A percentile compares a stretch with the other conserved stretches of the same genome.
Conservation (phyloP, 2,113 vertebrate species). For the Prinia subflava region DNA sequence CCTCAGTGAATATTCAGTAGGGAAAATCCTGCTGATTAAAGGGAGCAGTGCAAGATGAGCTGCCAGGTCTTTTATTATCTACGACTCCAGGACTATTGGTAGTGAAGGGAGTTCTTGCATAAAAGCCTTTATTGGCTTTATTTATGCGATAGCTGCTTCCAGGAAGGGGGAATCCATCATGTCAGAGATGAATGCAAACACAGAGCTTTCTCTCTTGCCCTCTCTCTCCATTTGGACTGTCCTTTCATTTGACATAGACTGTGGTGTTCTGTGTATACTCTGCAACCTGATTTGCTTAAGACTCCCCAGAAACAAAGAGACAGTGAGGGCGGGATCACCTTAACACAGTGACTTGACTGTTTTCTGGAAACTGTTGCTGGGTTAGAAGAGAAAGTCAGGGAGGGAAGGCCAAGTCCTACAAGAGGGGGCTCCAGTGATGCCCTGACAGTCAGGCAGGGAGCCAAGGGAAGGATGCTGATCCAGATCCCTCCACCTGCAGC, state of each 20-base stretch:
- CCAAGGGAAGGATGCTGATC: background rate
- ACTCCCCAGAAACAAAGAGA: conserved; percentile 4
- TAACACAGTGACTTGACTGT: conserved; percentile 36
- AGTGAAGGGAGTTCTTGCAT: conserved; percentile 28
- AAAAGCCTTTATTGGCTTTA: conserved; percentile 40
- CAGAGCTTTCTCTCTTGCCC: conserved; percentile 16
- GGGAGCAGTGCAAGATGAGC: background rate
- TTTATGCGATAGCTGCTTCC: conserved; percentile 50
- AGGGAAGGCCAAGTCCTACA: background rate
- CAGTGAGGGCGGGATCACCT: background rate
- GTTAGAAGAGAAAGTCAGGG: background rate
- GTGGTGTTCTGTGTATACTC: background rate
- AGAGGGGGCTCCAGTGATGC: background rate
- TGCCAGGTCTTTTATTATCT: conserved; percentile 52
- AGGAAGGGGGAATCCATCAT: conserved; percentile 48
- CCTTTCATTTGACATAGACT: background rate
- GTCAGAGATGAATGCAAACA: conserved; percentile 36
- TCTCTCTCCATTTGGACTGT: conserved; percentile 1
- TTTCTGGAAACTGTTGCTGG: conserved; percentile 19
- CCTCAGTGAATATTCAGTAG: conserved; percentile 13
- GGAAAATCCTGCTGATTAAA: conserved; percentile 44
- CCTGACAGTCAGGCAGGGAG: background rate
- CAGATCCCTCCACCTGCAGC: background rate
- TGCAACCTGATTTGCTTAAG: conserved; percentile 15
- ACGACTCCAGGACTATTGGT: background rate